Base-by-base conservation (phyloP, 2,797 vertebrate genomes). In the Helarctos malayanus region DNA sequence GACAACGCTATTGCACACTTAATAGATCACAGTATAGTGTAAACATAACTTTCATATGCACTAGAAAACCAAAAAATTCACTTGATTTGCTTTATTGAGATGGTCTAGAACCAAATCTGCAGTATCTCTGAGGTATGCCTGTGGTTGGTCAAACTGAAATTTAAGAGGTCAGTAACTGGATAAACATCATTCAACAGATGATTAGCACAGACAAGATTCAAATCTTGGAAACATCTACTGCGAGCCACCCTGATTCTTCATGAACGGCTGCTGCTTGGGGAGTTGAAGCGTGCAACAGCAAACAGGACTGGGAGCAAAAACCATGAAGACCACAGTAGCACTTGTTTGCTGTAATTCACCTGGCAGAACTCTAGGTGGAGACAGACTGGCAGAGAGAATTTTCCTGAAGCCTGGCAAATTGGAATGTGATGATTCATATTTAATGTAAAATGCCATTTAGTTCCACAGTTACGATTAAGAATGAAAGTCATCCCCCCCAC, bases 311-410 rank as follows among this genome's bases (percentile, higher is more conserved):
- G 57, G 56, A 65, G n/a, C 2, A 61, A 38, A 14, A 38, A 14
- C 57, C n/a, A 15, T 1, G 45, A 47, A 35, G 71, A 54, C 29
- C 13, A n/a, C 86, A 78, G 10, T 29, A 18, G 27, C 18, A 14
- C 56, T 3, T 2, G 3, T 56, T 35, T 9, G 35, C 27, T 16
- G 1, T 38, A 29, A 63, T 7, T 45, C 54, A 45, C 0, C 1
- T 7, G 63, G 52, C 12, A 47, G 54, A 59, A 38, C 21, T 45
- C 14, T 9, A 61, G 81, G 49, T 41, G 91, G 65, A 16, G 5
- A 16, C 2, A 47, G 94, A 47, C 29, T 49, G 69, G n/a, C 38
- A 82, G 63, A 61, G 49, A 19, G 49, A 57, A 8, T 4, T 11
- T 52, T 32, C 23, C 27, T 7, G 65, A 59, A 61, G 32, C 23